These are phyloP conservation scores for Pollachius pollachius DNA, from an alignment of 2,113 vertebrate species.

Conservation along the genomic window DNA sequence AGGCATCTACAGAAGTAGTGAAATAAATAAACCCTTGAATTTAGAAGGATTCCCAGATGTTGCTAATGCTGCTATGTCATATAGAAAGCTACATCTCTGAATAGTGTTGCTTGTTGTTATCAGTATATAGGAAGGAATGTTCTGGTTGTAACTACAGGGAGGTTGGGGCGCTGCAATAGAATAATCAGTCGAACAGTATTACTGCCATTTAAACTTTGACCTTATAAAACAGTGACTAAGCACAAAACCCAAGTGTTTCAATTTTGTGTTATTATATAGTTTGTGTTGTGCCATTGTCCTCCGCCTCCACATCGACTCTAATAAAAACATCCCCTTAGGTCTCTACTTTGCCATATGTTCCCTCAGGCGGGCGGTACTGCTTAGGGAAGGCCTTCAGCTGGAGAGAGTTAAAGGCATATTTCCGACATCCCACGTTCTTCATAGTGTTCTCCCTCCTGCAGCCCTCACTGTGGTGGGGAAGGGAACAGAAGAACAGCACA, in stretches of 20 bases:
- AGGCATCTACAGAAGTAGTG: neutral
- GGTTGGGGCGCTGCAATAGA: slow-evolving; percentile 39
- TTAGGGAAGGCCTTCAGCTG: slow-evolving; percentile 99
- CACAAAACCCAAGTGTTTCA: slow-evolving; percentile 45
- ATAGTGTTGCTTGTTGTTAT: slow-evolving; percentile 10
- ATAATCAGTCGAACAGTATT: slow-evolving; percentile 40
- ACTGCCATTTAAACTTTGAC: slow-evolving; percentile 57
- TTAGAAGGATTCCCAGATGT: neutral
- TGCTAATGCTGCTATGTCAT: slow-evolving; percentile 31
- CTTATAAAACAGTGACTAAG: slow-evolving; percentile 56
- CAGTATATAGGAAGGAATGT: slow-evolving; percentile 15
- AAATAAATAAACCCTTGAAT: slow-evolving; percentile 9
- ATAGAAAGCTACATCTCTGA: slow-evolving; percentile 15
- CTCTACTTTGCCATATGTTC: slow-evolving; percentile 97
- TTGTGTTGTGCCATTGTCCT: slow-evolving; percentile 22
- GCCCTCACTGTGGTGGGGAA: slow-evolving; percentile 85
- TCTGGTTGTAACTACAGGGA: slow-evolving; percentile 34
- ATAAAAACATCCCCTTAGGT: slow-evolving; percentile 76
- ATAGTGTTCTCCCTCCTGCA: slow-evolving; percentile 99
- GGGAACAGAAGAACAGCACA: slow-evolving; percentile 63
- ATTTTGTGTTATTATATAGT: slow-evolving; percentile 17
- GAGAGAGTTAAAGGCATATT: slow-evolving; percentile 98
- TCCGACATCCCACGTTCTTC: slow-evolving; percentile 99
- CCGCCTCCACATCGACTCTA: neutral
- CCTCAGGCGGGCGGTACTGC: slow-evolving; percentile 98